Base-by-base conservation (phyloP, 2,113 vertebrate species). In the Zapornia atra region DNA sequence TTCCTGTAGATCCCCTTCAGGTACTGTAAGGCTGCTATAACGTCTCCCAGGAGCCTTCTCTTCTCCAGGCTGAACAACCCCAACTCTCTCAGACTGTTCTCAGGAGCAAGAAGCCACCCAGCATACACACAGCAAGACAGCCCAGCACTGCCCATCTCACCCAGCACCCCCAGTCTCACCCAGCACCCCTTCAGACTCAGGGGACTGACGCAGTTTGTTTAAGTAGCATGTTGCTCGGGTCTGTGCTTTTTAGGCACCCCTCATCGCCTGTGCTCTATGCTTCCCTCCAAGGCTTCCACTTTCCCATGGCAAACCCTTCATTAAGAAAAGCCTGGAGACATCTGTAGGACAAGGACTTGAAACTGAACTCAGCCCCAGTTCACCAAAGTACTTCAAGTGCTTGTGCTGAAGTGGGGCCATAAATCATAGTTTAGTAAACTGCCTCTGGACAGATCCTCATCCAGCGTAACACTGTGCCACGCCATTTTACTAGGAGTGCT, bases 401-500 rank as follows among this genome's bases (percentile, higher is more conserved):
- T 94, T 75, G 25, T 13, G 10, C 6, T 93, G 57, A 86, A 89
- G 33, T 33, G 20, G 10, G 10, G 33, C 29, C 33, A 68, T 64
- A 73, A 82, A 60, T 82, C 83, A 51, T 2, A 71, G 13, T 5
- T 48, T 4, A 63, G 53, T 36, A 90, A 91, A 61, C 44, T 51
- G 31, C 63, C 75, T 69, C 65, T 91, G 40, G 48, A 22, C 28
- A 68, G 5, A 51, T 71, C 18, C 29, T 38, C 34, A 33, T n/a
- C 34, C 50, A 72, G 21, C 0, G 0, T 16, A 69, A 85, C 18
- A 15, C 48, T 22, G 21, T 1, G 1, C 12, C 8, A 8, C 40
- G 38, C 12, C 29, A n/a, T 56, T 90, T 77, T 77, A 50, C 25
- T 54, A 60, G 5, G 24, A 82, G 83, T 18, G 14, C 33, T 59